Conservation (phyloP, 2,113 vertebrate genomes). For the Apteryx mantelli region DNA sequence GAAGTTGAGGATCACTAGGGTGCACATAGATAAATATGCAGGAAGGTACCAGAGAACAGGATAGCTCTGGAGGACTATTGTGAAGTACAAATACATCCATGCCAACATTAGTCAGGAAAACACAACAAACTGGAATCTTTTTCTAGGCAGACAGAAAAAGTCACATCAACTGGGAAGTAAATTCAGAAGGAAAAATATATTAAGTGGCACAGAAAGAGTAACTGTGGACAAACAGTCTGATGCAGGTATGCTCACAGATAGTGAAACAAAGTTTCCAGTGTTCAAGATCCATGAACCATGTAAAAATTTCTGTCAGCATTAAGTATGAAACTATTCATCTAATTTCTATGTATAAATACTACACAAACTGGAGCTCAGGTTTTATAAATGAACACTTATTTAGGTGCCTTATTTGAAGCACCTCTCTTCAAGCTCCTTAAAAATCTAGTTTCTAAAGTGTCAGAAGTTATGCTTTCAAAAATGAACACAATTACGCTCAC, state of each 20-base stretch:
- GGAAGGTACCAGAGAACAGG: neutral
- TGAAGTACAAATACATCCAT: neutral
- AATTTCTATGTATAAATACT: neutral
- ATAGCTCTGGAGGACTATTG: neutral
- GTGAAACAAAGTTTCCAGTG: neutral
- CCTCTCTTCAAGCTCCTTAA: too few species aligned
- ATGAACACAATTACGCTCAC: neutral
- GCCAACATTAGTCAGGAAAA: neutral
- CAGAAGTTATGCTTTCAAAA: neutral
- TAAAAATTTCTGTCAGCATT: neutral
- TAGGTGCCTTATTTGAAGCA: neutral
- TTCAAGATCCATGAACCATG: neutral
- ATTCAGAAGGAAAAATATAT: neutral
- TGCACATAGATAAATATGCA: neutral
- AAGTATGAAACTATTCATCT: neutral
- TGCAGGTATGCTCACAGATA: neutral
- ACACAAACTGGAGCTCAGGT: neutral
- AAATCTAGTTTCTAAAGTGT: neutral
- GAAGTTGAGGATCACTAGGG: neutral
- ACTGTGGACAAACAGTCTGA: neutral
- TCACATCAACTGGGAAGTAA: neutral
- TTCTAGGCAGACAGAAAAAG: neutral
- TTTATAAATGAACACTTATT: neutral
- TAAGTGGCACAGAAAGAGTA: neutral
- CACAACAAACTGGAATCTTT: neutral